Evolutionary conservation across 2,888 invertebrate genomes (phyloP).

Genomic region (Podotricha telesiphe): DNA sequence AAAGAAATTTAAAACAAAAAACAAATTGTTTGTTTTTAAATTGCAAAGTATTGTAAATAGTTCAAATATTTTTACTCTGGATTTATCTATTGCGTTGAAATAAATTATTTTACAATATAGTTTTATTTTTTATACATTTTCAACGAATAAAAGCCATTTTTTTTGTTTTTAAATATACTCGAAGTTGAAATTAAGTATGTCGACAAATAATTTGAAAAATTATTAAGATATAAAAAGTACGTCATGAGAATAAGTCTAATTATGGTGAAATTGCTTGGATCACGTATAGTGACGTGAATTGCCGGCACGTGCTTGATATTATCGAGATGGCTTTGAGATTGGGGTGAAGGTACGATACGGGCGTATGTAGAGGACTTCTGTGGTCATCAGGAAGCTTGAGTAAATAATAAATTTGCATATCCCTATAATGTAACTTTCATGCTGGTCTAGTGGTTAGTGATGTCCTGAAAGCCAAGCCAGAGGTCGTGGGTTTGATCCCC

Average conservation of each 20-base stretch:
- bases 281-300: slow-evolving; percentile 65
- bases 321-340: slow-evolving; percentile 59
- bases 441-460: not conserved
- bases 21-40: no score
- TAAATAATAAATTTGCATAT: not conserved
- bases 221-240: slow-evolving; percentile 36
- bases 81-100: not conserved
- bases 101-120: not conserved
- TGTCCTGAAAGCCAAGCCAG: not conserved
- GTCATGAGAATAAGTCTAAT: slow-evolving; percentile 79
- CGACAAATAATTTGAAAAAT: not conserved
- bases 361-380: slow-evolving; percentile 38
- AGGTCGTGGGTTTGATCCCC: not conserved
- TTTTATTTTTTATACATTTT: not conserved
- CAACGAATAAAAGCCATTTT: no score
- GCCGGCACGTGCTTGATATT: slow-evolving; percentile 63
- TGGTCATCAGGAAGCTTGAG: slow-evolving; percentile 3
- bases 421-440: not conserved
- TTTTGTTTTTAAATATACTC: no score
- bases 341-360: slow-evolving; percentile 51
- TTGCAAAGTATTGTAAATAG: no score
- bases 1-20: no score
- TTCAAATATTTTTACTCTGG: not conserved
- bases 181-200: no score
- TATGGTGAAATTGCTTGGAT: slow-evolving; percentile 67